Base-by-base conservation (phyloP, 1,140 invertebrate species). In the Dreissena polymorpha region DNA sequence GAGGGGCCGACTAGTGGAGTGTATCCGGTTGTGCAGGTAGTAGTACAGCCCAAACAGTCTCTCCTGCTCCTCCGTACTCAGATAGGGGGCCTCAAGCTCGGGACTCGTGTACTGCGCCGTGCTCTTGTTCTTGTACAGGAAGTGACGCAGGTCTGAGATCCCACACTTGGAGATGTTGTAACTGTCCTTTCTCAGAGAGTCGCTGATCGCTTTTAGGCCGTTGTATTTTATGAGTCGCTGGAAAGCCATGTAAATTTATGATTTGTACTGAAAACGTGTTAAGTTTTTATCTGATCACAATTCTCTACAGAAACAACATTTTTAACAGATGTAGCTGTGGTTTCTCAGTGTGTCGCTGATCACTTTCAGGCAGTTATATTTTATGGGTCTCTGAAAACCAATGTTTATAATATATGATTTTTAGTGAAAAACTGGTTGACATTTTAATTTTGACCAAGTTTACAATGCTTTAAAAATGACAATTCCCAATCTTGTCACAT, bases 81-180 rank as follows among this genome's bases (percentile, higher is more conserved):
- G 77, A 88, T 97, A 97, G 0, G 96, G 96, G 27, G 95, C 93
- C 83, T 95, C 94, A 64, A 96, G 92, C 86, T 95, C 95, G 0
- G 98, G 97, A 88, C 96, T 96, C 86, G 97, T 97, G 88, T 97
- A 95, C 92, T 99, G 98, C 0, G 97, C 97, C 6, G 96, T 97
- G 51, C 95, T 96, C 92, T 96, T 97, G 82, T 96, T 97, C 93
- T 99, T 99, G 93, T 99, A 99, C 81, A 99, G 94, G 91, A 98
- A 98, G 92, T 99, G 98, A 14, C 97, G 94, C 75, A 99, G 94
- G 90, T 98, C 97, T 0, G 96, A 95, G 76, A 98, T 95, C 1
- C 95, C 96, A 76, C 97, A 95, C 89, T 95, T 94, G 88, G 93
- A 91, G 89, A 94, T 94, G 89, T 95, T 94, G 89, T 96, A 93